Evolutionary conservation across 2,888 invertebrate species (phyloP).

Genomic region (Frankliniella fusca): DNA sequence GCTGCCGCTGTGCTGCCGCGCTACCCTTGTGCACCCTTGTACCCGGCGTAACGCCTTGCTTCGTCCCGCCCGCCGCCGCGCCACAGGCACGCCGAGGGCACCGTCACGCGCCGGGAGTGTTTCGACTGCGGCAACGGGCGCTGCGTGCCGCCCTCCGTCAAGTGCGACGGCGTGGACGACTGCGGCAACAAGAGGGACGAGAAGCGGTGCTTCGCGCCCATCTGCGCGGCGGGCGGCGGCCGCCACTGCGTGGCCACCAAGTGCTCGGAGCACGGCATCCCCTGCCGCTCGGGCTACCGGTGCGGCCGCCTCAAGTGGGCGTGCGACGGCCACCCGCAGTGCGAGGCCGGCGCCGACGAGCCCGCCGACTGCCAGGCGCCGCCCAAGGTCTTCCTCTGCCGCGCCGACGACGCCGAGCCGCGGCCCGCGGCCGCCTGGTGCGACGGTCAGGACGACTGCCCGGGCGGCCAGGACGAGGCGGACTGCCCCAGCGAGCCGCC

Average conservation of each 20-base stretch:
- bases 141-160: constrained; percentile 82
- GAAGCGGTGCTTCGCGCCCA: constrained; percentile 61
- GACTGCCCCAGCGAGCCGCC: constrained; percentile 39
- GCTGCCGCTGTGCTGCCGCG: too few relatives aligned
- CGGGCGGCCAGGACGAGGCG: constrained; percentile 46
- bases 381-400: constrained; percentile 60
- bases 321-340: constrained; percentile 80
- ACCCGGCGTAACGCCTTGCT: neutral
- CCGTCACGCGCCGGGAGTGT: neutral
- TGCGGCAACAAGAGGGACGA: constrained; percentile 90
- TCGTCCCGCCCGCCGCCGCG: neutral
- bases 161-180: constrained; percentile 85
- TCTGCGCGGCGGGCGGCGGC: neutral
- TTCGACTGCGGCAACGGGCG: constrained; percentile 81
- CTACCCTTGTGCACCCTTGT: neutral
- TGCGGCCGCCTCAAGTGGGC: constrained; percentile 48
- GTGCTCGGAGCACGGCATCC: constrained; percentile 14
- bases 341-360: constrained; percentile 83
- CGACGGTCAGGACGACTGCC: constrained; percentile 62
- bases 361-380: constrained; percentile 50
- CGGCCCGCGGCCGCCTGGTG: constrained; percentile 70
- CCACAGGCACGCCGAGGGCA: neutral
- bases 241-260: neutral
- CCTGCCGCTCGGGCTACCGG: neutral
- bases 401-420: constrained; percentile 58